Evolutionary conservation across 2,113 vertebrate species (phyloP), one percentile per base, ranked within the genome.

Genomic region (Caloenas nicobarica): DNA sequence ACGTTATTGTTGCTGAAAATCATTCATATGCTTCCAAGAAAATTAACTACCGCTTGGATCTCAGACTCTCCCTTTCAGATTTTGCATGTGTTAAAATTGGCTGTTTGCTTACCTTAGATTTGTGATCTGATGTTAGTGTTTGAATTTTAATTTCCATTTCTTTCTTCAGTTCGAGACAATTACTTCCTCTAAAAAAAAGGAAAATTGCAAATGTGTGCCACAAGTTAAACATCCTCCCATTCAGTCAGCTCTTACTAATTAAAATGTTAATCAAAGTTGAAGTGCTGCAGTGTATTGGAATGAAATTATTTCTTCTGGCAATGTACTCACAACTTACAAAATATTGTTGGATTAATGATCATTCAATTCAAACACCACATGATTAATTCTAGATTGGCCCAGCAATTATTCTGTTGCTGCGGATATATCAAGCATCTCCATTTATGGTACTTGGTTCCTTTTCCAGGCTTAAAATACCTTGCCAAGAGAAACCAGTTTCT

Each of bases 61-160:
- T 86, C 51, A 66, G 80, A 96, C 66, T 53, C 34, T 51, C 58
- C 60, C 44, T 89, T 87, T 90, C 51, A 97, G 84, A 83, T 74
- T 62, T 25, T 65, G 69, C 72, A 74, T 83, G 34, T 87, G 22
- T 68, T 84, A 85, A 97, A 95, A 88, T 14, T 91, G 40, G 25
- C 81, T 71, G 71, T 94, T 97, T 95, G 94, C 98, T 97, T 98
- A 99, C 99, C 99, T 99, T 99, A 79, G 98, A 98, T 98, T 99
- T 99, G 97, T 99, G 99, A 97, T 99, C 99, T 53, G 99, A 98
- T 61, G 98, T 98, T 86, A 99, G 95, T 4, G 98, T 98, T 97
- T 99, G 99, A 97, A 99, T 98, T 98, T 99, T 99, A 96, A 98
- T 98, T 97, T 99, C 99, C 3, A 99, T 99, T 98, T 99, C 99